Evolutionary conservation across 2,888 invertebrate genomes (phyloP), one percentile per base, ranked within the genome.

Genomic region (Agonopterix arenella): DNA sequence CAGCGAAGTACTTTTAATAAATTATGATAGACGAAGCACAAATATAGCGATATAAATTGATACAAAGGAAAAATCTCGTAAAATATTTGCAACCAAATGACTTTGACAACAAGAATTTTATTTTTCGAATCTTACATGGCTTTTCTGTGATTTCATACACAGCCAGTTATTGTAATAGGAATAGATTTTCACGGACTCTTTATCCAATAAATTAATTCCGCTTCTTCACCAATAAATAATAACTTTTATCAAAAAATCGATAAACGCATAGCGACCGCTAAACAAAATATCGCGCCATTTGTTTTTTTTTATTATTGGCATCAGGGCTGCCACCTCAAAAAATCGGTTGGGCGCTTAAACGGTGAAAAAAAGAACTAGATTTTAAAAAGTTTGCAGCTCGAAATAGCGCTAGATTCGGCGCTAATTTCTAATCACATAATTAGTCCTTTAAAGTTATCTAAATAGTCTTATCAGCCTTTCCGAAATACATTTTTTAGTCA

Each of bases 241-340:
- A 53, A 53, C 36, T 40, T 51, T 49, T 45, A 41, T 13, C 48
- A 53, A 51, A 68, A 77, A 83, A 84, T 84, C 84, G 71, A 84
- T 84, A 80, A 52, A 50, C 56, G 38, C 80, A 51, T 78, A 71
- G 69, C 72, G 67, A 82, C 82, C 56, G 47, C 44, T 72, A 82
- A 82, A 81, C 80, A 82, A 83, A 28, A 80, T 72, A 71, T 70
- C 73, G 72, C 80, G 78, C 79, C 71, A 57, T 68, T 68, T 50
- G 46, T 4, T 40, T n/a, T 40, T 9, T 40, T 40, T 40, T 4
- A 28, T 5, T 28, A 28, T 28, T 28, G 28, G 28, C 7, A 13
- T n/a, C n/a, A n/a, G n/a, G n/a, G n/a, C n/a, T n/a, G n/a, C n/a
- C n/a, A n/a, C n/a, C n/a, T n/a, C n/a, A n/a, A n/a, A n/a, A n/a